Percentiles rank a stretch among this genome's conserved stretches.
Evolutionary conservation across 2,888 invertebrate genomes (phyloP).

Genomic region (Sialis fuliginosa): DNA sequence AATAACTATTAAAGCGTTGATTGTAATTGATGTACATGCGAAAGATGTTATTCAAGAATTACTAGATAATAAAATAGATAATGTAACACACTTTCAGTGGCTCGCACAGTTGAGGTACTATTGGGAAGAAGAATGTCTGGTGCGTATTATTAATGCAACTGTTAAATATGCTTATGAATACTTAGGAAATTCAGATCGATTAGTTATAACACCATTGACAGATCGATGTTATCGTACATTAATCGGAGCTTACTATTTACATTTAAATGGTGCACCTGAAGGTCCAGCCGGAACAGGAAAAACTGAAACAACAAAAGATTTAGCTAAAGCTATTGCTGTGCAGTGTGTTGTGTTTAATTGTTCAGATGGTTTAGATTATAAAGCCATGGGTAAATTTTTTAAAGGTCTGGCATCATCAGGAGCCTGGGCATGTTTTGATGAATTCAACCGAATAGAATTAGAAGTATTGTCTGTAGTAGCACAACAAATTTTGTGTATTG

Average conservation of each 20-base stretch:
- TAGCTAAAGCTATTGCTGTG: constrained; percentile 81
- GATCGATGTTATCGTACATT: constrained; percentile 70
- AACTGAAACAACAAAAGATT: constrained; percentile 82
- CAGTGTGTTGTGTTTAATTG: constrained; percentile 82
- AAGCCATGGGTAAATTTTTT: constrained; percentile 73
- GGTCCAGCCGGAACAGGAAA: constrained; percentile 80
- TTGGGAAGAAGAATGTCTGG: constrained; percentile 46
- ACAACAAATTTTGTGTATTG: constrained; percentile 67
- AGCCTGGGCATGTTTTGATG: constrained; percentile 80
- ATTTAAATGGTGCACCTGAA: constrained; percentile 71
- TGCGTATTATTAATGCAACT: constrained; percentile 63
- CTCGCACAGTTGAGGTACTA: constrained; percentile 67
- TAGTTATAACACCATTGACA: constrained; percentile 58
- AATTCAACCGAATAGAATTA: constrained; percentile 70
- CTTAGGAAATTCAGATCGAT: constrained; percentile 59
- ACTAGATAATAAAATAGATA: constrained; percentile 39
- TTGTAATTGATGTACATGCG: constrained; percentile 73
- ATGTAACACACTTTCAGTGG: constrained; percentile 71
- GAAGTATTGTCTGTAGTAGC: constrained; percentile 76
- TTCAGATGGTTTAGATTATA: constrained; percentile 70
- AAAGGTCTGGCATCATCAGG: constrained; percentile 71
- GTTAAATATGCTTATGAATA: constrained; percentile 73
- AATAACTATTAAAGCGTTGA: constrained; percentile 63
- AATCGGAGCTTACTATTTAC: constrained; percentile 65
- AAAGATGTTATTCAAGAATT: constrained; percentile 61